Evolutionary conservation across 2,797 vertebrate genomes (phyloP).

Genomic region (Karalla daura): DNA sequence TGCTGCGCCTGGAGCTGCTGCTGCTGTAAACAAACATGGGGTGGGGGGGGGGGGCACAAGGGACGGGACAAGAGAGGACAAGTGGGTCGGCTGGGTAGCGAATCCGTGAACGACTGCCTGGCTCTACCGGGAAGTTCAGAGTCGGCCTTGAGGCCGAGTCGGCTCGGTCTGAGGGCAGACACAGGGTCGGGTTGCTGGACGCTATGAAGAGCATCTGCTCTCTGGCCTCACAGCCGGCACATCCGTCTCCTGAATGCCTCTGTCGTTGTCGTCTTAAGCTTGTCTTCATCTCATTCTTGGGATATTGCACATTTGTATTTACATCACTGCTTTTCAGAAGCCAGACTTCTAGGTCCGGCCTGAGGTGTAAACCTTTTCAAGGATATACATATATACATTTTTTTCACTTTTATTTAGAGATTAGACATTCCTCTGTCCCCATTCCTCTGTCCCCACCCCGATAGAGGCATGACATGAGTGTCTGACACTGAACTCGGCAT

Average conservation of each 20-base stretch:
- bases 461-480: no score
- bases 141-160: constrained; percentile 51
- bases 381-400: not conserved
- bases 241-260: not conserved
- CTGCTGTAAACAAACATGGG: constrained; percentile 76
- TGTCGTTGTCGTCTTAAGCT: not conserved
- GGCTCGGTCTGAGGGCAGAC: constrained; percentile 42
- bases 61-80: constrained; percentile 64
- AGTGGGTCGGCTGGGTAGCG: constrained; percentile 75
- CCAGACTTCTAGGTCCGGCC: not conserved
- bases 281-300: not conserved
- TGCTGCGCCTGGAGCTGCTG: constrained; percentile 94
- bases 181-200: constrained; percentile 2
- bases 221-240: not conserved
- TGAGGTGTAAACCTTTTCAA: not conserved
- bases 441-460: no score
- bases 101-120: constrained; percentile 53
- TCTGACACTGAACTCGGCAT: no score
- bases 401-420: no score
- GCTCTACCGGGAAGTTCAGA: constrained; percentile 38
- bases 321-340: not conserved
- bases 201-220: constrained; percentile 10
- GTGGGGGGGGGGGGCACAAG: no score
- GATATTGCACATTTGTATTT: not conserved
- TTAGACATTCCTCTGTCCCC: no score